Base-by-base conservation (phyloP, 2,888 invertebrate species). In the Calameuta filiformis region DNA sequence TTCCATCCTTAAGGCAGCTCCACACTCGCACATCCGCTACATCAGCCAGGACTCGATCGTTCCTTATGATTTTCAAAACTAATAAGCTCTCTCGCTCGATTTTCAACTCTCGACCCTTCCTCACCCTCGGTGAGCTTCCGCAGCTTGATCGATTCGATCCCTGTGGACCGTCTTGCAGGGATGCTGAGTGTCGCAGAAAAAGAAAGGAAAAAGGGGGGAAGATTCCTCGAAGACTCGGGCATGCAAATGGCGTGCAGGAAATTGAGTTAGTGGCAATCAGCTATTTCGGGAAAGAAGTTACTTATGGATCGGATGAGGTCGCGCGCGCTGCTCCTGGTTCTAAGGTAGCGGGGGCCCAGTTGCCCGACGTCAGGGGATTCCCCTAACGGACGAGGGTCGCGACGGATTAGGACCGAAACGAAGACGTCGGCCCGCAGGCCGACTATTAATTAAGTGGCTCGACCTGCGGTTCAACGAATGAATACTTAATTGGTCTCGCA, bases 361-460 rank as follows among this genome's bases (percentile, higher is more conserved):
- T 35, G 11, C 11, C 35, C 6, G 15, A 15, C 15, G 15, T 6
- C 40, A 15, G 4, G 40, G 40, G 9, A 80, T 78, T 78, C 80
- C 77, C 73, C 71, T 71, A 34, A 68, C 68, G 76, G 74, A 23
- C 23, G 71, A 78, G 73, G 31, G 71, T 69, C 35, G 35, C 71
- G 68, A 68, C 30, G 69, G 37, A 79, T 40, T 6, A 71, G 71
- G 71, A 12, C 71, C 2, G 23, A 12, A 31, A 71, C 71, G 71
- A 71, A 71, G 71, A 71, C 33, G 33, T 71, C 31, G 9, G 12
- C 6, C 33, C 71, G 33, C 71, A 15, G 71, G 71, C 31, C 12
- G 71, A 31, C 71, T 71, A 71, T 71, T 23, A 71, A 71, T 71
- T 71, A 31, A 71, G 12, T 12, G 71, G 6, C 71, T 12, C 71